These are phyloP conservation scores for Aleadryas rufinucha DNA, from an alignment of 2,113 vertebrate species.

Conservation along the genomic window DNA sequence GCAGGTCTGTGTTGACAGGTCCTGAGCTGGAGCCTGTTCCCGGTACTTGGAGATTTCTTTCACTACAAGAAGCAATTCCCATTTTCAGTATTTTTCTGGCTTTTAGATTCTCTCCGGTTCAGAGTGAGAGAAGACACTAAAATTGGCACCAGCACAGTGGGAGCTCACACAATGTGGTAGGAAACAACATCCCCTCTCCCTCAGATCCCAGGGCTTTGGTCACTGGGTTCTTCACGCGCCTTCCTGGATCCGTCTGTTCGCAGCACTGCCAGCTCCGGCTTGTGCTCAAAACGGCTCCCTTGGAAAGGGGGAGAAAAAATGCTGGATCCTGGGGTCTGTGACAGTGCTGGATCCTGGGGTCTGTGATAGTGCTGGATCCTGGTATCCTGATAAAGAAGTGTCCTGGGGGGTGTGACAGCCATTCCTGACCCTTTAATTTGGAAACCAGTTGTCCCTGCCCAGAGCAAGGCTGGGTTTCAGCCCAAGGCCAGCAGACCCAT, in stretches of 20 bases:
- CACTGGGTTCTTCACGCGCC: background rate
- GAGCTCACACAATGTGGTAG: background rate
- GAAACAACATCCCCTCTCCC: background rate
- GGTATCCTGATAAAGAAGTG: fast-evolving
- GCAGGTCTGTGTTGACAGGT: background rate
- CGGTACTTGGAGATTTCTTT: background rate
- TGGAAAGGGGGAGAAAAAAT: background rate
- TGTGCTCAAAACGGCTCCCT: background rate
- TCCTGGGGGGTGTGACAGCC: background rate
- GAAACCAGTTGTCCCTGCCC: background rate
- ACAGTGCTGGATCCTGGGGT: background rate
- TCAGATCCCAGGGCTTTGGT: background rate
- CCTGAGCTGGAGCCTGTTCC: background rate
- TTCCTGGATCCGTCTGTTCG: background rate
- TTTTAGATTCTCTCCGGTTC: background rate
- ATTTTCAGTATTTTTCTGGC: background rate
- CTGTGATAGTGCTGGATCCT: background rate
- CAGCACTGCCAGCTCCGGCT: background rate
- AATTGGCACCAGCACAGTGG: background rate
- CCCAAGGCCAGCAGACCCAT: background rate
- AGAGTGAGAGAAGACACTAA: constrained; percentile 1
- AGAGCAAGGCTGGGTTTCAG: background rate
- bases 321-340: no score
- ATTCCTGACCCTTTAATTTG: background rate
- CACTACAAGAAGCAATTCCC: background rate